These are phyloP conservation scores for Heterodera schachtii DNA, from an alignment of 1,140 invertebrate species.

Conservation along the genomic window DNA sequence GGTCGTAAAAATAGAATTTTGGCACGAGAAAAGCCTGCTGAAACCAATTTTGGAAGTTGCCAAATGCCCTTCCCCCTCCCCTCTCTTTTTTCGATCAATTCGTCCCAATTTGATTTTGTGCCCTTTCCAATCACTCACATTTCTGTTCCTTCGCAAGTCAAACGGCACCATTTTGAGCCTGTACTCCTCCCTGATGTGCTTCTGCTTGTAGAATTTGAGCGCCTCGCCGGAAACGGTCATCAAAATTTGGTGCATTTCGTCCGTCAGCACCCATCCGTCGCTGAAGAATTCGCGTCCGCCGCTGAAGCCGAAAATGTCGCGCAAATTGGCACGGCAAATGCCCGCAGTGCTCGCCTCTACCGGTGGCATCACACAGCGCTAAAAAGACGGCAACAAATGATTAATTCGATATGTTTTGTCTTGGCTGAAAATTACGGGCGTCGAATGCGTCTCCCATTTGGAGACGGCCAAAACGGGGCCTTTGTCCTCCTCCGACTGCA, in stretches of 20 bases:
- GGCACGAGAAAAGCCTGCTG: too few species aligned
- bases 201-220: constrained; percentile 62
- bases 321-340: constrained; percentile 57
- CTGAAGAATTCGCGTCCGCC: constrained; percentile 58
- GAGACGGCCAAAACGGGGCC: constrained; percentile 53
- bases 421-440: constrained; percentile 36
- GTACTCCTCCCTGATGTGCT: constrained; percentile 50
- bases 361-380: constrained; percentile 51
- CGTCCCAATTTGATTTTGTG: neutral
- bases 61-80: too few species aligned
- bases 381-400: neutral
- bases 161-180: constrained; percentile 56
- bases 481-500: constrained; percentile 46
- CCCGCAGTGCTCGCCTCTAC: constrained; percentile 54
- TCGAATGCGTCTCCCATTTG: constrained; percentile 62
- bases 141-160: constrained; percentile 52
- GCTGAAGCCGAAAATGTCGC: constrained; percentile 64
- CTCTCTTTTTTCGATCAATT: too few species aligned
- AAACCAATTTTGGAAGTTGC: neutral
- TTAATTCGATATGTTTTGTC: too few species aligned
- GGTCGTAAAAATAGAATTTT: too few species aligned
- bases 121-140: constrained; percentile 41
- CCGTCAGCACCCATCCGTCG: constrained; percentile 59
- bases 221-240: constrained; percentile 57
- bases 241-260: constrained; percentile 59